Evolutionary conservation across 2,113 vertebrate species (phyloP), one percentile per base, ranked within the genome.

Genomic region (Ceratotherium simum): DNA sequence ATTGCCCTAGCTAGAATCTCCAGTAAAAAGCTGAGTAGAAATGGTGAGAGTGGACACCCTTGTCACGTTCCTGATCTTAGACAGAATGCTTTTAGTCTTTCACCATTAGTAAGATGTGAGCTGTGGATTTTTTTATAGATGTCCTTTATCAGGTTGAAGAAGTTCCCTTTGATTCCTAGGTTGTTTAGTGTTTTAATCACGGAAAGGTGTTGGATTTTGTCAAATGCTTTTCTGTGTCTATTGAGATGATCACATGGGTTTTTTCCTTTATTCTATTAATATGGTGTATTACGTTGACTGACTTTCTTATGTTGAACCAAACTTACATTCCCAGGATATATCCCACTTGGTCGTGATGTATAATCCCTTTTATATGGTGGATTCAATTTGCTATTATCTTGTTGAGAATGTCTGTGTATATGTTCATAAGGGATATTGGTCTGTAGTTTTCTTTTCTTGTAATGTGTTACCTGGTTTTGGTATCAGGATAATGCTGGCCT

Each of bases 321-420:
- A 5, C 46, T 33, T 51, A 79, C 27, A 51, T 79, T 95, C 31
- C 69, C 79, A 16, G 73, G n/a, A 54, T 73, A 92, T 67, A 69
- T 64, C 9, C 36, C 62, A 51, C 27, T 60, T 78, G 46, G 20
- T 42, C 29, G 36, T 56, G 60, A 65, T 93, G 36, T 78, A 78
- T 85, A 86, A 93, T 72, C 33, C 33, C 36, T 88, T 76, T 81
- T 33, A 81, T 62, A 72, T 20, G 29, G 12, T 39, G 27, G 88
- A 94, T 72, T 91, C 42, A 69, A 69, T 84, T 84, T 67, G 36
- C n/a, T n/a, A 54, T 90, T 82, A 65, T 75, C 80, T 70, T 29
- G 21, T 65, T 90, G 58, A 75, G 11, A 16, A 39, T 64, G 39
- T 60, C 81, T 91, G 58, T n/a, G 18, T 48, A 17, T n/a, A 64